Base-by-base conservation (phyloP, 2,888 invertebrate species). In the Nezara viridula region DNA sequence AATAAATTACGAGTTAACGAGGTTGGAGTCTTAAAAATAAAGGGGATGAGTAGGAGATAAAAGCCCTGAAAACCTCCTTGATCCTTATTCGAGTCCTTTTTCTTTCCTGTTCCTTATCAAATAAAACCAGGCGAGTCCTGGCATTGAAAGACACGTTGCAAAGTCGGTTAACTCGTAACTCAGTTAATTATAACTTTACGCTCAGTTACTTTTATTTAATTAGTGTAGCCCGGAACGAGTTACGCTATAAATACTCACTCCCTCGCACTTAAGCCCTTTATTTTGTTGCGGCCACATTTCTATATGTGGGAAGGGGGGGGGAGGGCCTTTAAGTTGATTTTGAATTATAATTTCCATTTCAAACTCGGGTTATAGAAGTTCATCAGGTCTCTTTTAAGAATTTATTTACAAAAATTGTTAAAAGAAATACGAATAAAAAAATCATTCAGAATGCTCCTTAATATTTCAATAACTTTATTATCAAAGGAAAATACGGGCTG, bases 141-240 rank as follows among this genome's bases (percentile, higher is more conserved):
- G 6, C 66, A 73, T 81, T 47, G 44, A 81, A 81, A 44, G 81
- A 24, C 40, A 81, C 81, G 40, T 81, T 81, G 81, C 44, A 44
- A 44, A 81, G 81, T 81, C 44, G 44, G 81, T 47, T 81, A 81
- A 44, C 81, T 81, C n/a, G n/a, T 40, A 37, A 81, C 40, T 81
- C 24, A 81, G 44, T 81, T 81, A 81, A 81, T 81, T 81, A 81
- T 81, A 81, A 81, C 24, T 81, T 81, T 21, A 81, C 81, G 81
- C 44, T 40, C 44, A 44, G 81, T 81, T 81, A 44, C 44, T 24
- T 40, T 44, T 81, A 81, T 81, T 81, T 81, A 81, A 81, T 81
- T 44, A 81, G 81, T 81, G 12, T 24, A 12, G n/a, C 44, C 44
- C 81, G n/a, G 37, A 37, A 37, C 32, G 37, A 37, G 66, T 73